These are phyloP conservation scores for Dendrolimus kikuchii DNA, from an alignment of 1,140 invertebrate species.

Conservation along the genomic window DNA sequence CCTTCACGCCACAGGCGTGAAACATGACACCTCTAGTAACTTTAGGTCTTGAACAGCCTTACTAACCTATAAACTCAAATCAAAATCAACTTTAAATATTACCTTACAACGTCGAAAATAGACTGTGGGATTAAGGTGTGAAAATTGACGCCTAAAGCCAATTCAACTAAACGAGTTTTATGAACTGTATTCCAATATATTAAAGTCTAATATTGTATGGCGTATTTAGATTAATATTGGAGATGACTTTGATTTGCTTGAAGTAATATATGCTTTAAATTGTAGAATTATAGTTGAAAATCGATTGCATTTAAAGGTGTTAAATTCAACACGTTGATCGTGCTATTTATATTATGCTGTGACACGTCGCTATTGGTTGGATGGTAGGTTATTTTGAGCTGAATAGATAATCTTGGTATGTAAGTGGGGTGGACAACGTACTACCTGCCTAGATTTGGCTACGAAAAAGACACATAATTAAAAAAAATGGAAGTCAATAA, in stretches of 20 bases:
- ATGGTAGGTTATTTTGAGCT: conserved; percentile 10
- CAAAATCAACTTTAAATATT: conserved; percentile 14
- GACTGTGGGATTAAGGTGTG: conserved; percentile 39
- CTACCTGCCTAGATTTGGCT: too few species aligned
- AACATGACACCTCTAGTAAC: conserved; percentile 51
- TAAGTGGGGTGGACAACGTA: too few species aligned
- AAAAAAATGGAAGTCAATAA: too few species aligned
- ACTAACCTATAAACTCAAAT: conserved; percentile 2
- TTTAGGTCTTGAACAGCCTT: conserved; percentile 25
- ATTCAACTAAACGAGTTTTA: conserved; percentile 13
- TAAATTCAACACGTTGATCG: conserved; percentile 58
- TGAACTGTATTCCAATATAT: conserved; percentile 15
- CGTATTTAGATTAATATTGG: background rate
- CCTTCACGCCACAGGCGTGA: conserved; percentile 66
- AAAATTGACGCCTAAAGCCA: conserved; percentile 62
- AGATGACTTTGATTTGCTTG: background rate
- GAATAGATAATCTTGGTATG: conserved; percentile 2
- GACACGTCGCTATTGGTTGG: conserved; percentile 25
- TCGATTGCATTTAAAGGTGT: conserved; percentile 27
- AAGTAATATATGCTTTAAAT: conserved; percentile 14
- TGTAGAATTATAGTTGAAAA: conserved; percentile 5
- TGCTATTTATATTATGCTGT: conserved; percentile 19
- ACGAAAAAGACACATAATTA: too few species aligned
- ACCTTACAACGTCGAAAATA: conserved; percentile 17
- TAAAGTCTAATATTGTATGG: conserved; percentile 20